Conservation (phyloP, 2,113 vertebrate genomes). For the Larimichthys polyactis region DNA sequence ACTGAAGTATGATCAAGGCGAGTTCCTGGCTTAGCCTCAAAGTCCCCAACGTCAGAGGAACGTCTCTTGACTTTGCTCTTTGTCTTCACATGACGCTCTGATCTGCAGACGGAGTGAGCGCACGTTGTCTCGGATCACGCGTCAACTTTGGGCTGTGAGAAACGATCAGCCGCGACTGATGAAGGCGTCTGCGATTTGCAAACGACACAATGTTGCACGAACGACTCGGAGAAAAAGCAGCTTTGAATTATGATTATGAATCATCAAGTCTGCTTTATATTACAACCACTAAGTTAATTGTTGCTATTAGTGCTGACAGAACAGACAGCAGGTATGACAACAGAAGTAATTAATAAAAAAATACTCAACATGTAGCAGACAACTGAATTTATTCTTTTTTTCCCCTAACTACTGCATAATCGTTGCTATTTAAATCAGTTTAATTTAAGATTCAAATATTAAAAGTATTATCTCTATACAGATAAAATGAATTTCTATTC, state of each 20-base stretch:
- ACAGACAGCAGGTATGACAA: neutral
- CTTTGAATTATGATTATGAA: neutral
- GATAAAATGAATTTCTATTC: neutral
- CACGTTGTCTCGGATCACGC: neutral
- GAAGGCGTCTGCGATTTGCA: neutral
- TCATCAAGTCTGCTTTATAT: neutral
- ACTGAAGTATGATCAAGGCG: neutral
- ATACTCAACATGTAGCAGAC: neutral
- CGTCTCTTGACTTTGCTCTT: neutral
- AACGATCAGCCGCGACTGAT: constrained; percentile 2
- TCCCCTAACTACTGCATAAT: neutral
- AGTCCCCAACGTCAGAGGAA: constrained; percentile 8
- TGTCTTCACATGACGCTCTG: neutral
- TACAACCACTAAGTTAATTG: neutral
- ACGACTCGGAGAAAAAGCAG: neutral
- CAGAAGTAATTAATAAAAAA: neutral
- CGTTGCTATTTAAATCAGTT: no score
- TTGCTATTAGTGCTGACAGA: neutral
- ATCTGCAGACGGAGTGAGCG: constrained; percentile 7
- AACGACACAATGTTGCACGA: neutral
- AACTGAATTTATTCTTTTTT: neutral
- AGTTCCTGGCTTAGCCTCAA: neutral
- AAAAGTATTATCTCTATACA: neutral
- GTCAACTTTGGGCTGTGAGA: neutral
- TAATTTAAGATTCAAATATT: neutral